Percentiles rank a stretch among this genome's conserved stretches.
Conservation (phyloP, 2,113 vertebrate species). For the Casuarius casuarius region DNA sequence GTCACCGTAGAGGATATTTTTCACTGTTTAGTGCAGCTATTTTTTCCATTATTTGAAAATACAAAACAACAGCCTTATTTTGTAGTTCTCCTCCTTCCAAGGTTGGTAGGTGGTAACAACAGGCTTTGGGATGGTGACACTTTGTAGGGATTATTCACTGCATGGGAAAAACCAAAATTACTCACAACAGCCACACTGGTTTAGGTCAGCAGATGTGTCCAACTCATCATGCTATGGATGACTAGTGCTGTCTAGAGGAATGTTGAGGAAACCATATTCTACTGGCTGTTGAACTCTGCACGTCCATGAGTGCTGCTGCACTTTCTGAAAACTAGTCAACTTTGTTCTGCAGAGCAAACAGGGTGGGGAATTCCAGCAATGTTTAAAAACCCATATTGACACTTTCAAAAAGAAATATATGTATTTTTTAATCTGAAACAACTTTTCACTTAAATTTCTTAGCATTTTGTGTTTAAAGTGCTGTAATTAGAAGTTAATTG, state of each 20-base stretch:
- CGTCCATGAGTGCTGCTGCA: background rate
- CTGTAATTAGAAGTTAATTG: background rate
- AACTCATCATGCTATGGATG: slow-evolving; percentile 13
- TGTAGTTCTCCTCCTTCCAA: background rate
- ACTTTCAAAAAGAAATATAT: background rate
- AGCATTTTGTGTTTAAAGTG: background rate
- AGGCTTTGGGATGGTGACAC: background rate
- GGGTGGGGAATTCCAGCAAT: background rate
- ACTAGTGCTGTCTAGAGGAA: background rate
- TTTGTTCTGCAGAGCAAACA: background rate
- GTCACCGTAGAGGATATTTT: background rate
- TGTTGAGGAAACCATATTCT: background rate
- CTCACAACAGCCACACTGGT: background rate
- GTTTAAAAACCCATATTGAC: background rate
- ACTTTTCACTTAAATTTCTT: background rate
- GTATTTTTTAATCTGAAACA: background rate
- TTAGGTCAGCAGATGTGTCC: slow-evolving; percentile 51
- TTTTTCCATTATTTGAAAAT: background rate
- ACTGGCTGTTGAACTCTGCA: background rate
- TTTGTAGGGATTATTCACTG: slow-evolving; percentile 11
- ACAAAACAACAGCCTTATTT: background rate
- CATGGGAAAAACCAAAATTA: slow-evolving; percentile 1
- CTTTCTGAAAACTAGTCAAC: background rate
- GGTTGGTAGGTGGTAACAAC: background rate
- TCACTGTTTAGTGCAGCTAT: background rate